phyloP scores from a whole-genome alignment of 2,797 vertebrate genomes.

The Melanotaenia parkinsoni region DNA sequence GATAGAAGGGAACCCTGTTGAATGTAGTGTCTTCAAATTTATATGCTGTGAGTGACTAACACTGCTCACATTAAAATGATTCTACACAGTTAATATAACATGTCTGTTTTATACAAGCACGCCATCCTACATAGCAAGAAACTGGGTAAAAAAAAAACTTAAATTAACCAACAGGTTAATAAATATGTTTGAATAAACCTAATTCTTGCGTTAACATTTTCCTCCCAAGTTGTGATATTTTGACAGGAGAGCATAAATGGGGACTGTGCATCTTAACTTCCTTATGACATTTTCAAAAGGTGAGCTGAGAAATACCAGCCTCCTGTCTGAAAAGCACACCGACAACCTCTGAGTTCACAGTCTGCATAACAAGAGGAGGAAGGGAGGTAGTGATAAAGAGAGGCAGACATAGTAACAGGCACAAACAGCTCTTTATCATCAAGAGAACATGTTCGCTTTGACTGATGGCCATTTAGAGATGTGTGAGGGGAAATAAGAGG shows the following conservation, averaged over 20 bases:
- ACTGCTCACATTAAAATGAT: neutral
- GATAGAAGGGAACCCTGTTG: slow-evolving; percentile 5
- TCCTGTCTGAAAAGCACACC: slow-evolving; percentile 52
- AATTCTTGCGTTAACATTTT: slow-evolving; percentile 25
- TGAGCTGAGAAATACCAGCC: slow-evolving; percentile 59
- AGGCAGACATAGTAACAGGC: slow-evolving; percentile 21
- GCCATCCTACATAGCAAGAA: neutral
- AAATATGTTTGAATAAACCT: slow-evolving; percentile 22
- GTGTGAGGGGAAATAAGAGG: slow-evolving; percentile 53
- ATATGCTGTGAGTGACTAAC: neutral
- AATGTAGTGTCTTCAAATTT: slow-evolving; percentile 1
- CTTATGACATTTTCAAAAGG: slow-evolving; percentile 70
- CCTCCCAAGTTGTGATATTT: slow-evolving; percentile 43
- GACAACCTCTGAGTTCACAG: slow-evolving; percentile 49
- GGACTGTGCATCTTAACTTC: slow-evolving; percentile 35
- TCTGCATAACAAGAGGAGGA: slow-evolving; percentile 56
- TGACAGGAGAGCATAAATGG: slow-evolving; percentile 41
- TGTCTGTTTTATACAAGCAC: neutral
- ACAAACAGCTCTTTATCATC: slow-evolving; percentile 51
- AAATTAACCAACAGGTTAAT: slow-evolving; percentile 5
- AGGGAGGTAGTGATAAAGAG: slow-evolving; percentile 32
- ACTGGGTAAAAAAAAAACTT: neutral
- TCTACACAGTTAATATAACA: neutral
- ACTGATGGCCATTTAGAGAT: slow-evolving; percentile 59
- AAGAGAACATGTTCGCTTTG: slow-evolving; percentile 53